Base-by-base conservation (phyloP, 2,888 invertebrate genomes). In the Amiota communis region DNA sequence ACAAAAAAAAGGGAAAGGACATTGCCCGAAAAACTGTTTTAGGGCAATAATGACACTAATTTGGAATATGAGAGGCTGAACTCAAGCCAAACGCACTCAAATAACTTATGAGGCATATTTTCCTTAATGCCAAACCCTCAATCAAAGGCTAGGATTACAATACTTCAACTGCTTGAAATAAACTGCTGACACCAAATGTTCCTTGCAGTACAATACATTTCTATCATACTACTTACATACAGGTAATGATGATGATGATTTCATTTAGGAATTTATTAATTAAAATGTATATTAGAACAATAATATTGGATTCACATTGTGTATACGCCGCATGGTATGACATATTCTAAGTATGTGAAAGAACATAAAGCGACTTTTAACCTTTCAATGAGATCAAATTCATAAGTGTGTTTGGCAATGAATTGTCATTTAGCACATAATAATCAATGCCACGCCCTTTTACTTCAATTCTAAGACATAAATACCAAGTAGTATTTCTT, bases 201-300 rank as follows among this genome's bases (percentile, higher is more conserved):
- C 36, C 36, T 36, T 6, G 0, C 6, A 6, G 6, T 36, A 36
- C 36, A n/a, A n/a, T n/a, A 36, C 36, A 36, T 36, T 36, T 36
- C 6, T 36, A 36, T 6, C 36, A 36, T 36, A 6, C 36, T 36
- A 6, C 36, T 36, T 36, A 36, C 36, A 36, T 36, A 2, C 81
- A 76, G 79, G 77, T 84, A 78, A 85, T 84, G 79, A 76, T 84
- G 79, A 85, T 84, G 79, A 76, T 84, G 79, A 85, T 84, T 85
- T 84, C 78, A 84, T 84, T 82, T 78, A 81, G 83, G 84, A 79
- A 83, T 84, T 85, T 83, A 83, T 83, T 83, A 83, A 83, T 85
- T 83, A 82, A 85, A 85, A 23, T 23, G 23, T 23, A 23, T 82
- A 1, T 1, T 12, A 59, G 59, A 83, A 15, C 36, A 63, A 11